These are phyloP conservation scores for Capromys pilorides DNA, from an alignment of 2,797 vertebrate genomes.

Conservation along the genomic window DNA sequence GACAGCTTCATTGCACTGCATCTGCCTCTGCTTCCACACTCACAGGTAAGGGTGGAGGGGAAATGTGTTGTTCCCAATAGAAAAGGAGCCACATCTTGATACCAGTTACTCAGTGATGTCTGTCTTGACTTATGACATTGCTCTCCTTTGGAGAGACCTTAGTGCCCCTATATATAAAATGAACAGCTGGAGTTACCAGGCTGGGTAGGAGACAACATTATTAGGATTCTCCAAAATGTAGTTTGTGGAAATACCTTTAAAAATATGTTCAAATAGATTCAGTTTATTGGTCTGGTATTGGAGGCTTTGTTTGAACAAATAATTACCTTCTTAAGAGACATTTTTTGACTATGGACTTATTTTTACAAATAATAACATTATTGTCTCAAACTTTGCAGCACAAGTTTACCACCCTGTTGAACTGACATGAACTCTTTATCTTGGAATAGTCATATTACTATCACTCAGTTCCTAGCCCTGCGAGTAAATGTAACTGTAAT, in stretches of 20 bases:
- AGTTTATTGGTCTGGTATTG: background rate
- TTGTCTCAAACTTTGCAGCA: background rate
- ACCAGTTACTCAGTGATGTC: background rate
- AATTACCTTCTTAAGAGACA: background rate
- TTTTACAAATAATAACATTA: constrained; percentile 24
- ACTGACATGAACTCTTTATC: background rate
- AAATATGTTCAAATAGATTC: background rate
- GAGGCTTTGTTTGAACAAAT: constrained; percentile 30
- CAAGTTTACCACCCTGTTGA: background rate
- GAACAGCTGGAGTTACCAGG: background rate
- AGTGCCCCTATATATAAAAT: background rate
- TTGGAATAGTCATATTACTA: background rate
- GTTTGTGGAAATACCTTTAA: background rate
- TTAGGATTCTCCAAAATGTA: background rate
- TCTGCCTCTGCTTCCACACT: background rate
- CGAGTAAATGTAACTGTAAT: background rate
- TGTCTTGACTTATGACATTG: background rate
- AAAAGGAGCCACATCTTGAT: background rate
- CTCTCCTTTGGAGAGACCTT: background rate
- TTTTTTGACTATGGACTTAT: background rate
- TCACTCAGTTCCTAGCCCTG: background rate
- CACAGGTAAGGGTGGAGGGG: background rate
- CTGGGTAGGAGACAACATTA: background rate
- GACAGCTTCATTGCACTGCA: background rate
- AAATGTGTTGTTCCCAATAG: background rate